Evolutionary conservation across 2,113 vertebrate species (phyloP).

Genomic region (Danionella cerebrum): DNA sequence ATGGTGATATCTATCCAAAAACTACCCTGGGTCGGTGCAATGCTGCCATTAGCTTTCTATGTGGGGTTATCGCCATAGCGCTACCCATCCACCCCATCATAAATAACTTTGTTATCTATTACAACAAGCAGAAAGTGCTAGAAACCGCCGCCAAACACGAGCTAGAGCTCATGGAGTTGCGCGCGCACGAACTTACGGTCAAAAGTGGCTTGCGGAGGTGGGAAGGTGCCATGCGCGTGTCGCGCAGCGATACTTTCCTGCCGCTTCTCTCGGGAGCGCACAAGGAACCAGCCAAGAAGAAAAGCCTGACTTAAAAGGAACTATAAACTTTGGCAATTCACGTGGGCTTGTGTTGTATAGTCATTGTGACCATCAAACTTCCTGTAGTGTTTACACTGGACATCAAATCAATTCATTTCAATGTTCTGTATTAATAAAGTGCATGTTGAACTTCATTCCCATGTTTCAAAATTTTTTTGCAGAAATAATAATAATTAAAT

Average conservation of each 20-base stretch:
- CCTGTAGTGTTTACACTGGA: conserved; percentile 19
- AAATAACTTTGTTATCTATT: conserved; percentile 94
- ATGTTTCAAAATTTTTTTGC: background rate
- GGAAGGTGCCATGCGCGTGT: conserved; percentile 61
- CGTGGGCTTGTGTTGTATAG: background rate
- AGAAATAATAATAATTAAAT: too few species aligned
- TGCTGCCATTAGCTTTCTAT: conserved; percentile 92
- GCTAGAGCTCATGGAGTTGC: conserved; percentile 88
- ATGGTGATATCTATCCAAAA: conserved; percentile 96
- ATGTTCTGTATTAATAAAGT: conserved; percentile 33
- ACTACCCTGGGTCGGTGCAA: conserved; percentile 93
- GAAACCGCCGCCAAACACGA: conserved; percentile 93
- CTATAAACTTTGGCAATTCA: background rate
- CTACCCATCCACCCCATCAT: conserved; percentile 96
- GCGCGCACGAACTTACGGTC: conserved; percentile 58
- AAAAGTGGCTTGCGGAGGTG: conserved; percentile 40
- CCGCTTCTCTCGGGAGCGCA: conserved; percentile 65
- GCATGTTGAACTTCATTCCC: conserved; percentile 24
- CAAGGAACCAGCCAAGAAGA: conserved; percentile 49
- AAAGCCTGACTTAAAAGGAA: conserved; percentile 14
- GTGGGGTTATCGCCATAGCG: conserved; percentile 91
- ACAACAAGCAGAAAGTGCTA: conserved; percentile 91
- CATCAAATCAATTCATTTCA: background rate
- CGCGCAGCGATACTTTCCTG: conserved; percentile 74
- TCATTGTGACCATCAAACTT: background rate